Evolutionary conservation across 2,888 invertebrate genomes (phyloP).

Genomic region (Drosophila seclusa): DNA sequence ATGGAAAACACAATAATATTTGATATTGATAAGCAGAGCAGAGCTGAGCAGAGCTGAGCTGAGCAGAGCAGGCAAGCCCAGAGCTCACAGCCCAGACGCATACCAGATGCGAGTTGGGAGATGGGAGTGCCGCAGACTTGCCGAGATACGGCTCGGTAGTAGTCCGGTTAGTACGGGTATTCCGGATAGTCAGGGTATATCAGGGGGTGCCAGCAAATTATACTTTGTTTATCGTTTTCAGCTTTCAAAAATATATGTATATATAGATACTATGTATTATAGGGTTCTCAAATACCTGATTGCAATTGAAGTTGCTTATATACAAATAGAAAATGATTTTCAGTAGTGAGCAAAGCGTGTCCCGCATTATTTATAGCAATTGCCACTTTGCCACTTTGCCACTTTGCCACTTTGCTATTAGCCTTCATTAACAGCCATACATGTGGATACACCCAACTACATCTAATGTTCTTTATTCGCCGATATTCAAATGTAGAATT

Average conservation of each 20-base stretch:
- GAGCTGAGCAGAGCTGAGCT: background rate
- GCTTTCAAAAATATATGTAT: background rate
- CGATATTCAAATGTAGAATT: background rate
- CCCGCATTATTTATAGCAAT: background rate
- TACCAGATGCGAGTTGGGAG: background rate
- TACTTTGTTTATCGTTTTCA: background rate
- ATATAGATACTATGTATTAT: background rate
- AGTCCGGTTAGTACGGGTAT: background rate
- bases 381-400: background rate
- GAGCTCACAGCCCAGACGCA: background rate
- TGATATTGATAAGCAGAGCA: conserved; percentile 63
- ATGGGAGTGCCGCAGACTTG: conserved; percentile 7
- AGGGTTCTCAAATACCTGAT: background rate
- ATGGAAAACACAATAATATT: conserved; percentile 72
- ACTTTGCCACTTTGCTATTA: background rate
- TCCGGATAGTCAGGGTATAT: background rate
- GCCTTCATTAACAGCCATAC: background rate
- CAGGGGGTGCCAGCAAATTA: background rate
- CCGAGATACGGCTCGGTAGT: conserved; percentile 1
- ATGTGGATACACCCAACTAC: background rate
- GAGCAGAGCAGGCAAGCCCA: conserved; percentile 3
- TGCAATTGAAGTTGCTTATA: background rate
- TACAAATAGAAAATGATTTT: background rate
- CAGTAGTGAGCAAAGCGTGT: background rate
- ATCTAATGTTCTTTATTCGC: background rate